Conservation (phyloP, 2,888 invertebrate genomes). For the Coenonympha glycerion region DNA sequence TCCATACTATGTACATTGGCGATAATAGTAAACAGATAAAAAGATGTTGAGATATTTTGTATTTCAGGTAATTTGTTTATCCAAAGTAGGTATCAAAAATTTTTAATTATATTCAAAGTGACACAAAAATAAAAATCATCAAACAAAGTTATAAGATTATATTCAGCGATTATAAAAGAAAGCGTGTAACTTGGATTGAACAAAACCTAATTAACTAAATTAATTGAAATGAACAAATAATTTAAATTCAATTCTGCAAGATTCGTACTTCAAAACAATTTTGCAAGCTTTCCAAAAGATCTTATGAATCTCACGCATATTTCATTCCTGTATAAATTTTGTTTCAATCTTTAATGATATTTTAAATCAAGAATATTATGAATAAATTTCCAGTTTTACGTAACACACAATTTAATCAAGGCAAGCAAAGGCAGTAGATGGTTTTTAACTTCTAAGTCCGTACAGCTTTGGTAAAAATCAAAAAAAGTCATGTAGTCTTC, state of each 20-base stretch:
- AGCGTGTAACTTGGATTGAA: background rate
- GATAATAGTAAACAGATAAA: too few relatives aligned
- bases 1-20: too few relatives aligned
- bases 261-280: slow-evolving; percentile 17
- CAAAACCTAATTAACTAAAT: slow-evolving; percentile 4
- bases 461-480: too few relatives aligned
- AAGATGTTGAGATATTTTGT: too few relatives aligned
- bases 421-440: too few relatives aligned
- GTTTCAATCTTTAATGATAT: background rate
- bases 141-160: background rate
- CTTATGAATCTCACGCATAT: background rate
- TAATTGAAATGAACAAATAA: slow-evolving; percentile 18
- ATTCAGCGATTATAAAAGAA: background rate
- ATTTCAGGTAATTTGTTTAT: too few relatives aligned
- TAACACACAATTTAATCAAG: too few relatives aligned
- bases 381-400: too few relatives aligned
- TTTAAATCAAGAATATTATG: too few relatives aligned
- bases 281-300: slow-evolving; percentile 11
- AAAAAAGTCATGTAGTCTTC: too few relatives aligned
- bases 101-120: background rate
- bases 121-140: background rate
- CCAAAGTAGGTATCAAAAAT: too few relatives aligned
- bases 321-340: slow-evolving; percentile 1
- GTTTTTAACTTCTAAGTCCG: too few relatives aligned
- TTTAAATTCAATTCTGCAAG: slow-evolving; percentile 21